phyloP scores from a whole-genome alignment of 2,888 invertebrate genomes.

The Apamea anceps region DNA sequence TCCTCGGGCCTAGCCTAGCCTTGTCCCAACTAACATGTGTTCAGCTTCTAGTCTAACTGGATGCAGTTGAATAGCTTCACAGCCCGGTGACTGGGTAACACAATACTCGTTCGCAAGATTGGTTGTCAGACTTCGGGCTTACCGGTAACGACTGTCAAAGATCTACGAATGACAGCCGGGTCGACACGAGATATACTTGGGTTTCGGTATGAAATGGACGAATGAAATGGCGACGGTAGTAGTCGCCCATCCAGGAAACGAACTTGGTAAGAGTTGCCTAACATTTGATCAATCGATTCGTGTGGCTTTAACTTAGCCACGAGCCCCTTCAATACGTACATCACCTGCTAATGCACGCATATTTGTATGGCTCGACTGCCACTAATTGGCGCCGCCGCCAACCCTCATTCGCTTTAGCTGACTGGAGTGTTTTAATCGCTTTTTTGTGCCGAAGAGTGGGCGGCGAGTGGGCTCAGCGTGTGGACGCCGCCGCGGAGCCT shows the following conservation, averaged over 20 bases:
- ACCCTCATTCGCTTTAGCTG: too few relatives aligned
- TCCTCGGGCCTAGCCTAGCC: neutral
- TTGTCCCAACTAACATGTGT: neutral
- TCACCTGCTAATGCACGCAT: neutral
- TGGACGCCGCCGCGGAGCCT: constrained; percentile 67
- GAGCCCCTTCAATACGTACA: neutral
- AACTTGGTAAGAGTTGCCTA: neutral
- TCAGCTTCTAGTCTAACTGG: neutral
- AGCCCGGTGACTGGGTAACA: neutral
- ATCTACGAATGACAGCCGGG: too few relatives aligned
- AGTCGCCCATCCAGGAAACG: neutral
- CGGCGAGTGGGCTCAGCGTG: constrained; percentile 83
- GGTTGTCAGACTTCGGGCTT: neutral
- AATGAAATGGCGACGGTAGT: too few relatives aligned
- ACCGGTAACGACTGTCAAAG: neutral
- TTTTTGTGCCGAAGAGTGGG: constrained; percentile 71
- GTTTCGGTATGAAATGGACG: neutral
- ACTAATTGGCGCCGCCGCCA: neutral
- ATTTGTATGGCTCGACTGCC: neutral
- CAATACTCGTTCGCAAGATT: too few relatives aligned
- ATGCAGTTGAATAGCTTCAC: neutral
- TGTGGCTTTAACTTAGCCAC: neutral
- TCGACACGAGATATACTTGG: neutral
- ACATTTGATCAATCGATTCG: neutral
- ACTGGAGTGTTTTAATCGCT: neutral